phyloP scores from a whole-genome alignment of 2,888 invertebrate species.

The Taphrorychus bicolor region DNA sequence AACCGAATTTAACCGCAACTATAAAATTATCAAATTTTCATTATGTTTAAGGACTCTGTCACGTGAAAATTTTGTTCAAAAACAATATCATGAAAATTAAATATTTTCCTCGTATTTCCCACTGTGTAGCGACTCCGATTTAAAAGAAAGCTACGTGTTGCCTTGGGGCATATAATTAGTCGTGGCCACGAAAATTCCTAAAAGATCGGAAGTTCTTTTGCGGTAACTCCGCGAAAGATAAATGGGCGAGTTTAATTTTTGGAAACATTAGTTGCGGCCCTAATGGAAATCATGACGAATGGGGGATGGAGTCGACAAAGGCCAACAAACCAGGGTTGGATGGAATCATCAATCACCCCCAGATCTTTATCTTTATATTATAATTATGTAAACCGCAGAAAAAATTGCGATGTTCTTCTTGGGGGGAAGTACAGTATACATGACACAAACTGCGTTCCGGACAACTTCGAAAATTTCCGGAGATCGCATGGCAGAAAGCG shows the following conservation, averaged over 20 bases:
- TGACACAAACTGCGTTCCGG: constrained; percentile 21
- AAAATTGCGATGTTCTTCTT: not conserved
- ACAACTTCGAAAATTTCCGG: constrained; percentile 28
- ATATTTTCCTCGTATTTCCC: too few relatives aligned
- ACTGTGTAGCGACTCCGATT: not conserved
- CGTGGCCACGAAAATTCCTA: too few relatives aligned
- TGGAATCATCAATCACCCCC: not conserved
- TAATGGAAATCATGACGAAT: not conserved
- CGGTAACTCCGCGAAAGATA: not conserved
- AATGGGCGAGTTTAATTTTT: not conserved
- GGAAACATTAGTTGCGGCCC: not conserved
- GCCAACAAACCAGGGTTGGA: not conserved
- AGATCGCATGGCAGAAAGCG: constrained; percentile 21
- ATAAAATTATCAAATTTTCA: too few relatives aligned
- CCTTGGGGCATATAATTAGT: not conserved
- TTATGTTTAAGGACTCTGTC: too few relatives aligned
- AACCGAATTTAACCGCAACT: too few relatives aligned
- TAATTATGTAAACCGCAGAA: not conserved
- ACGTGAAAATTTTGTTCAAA: too few relatives aligned
- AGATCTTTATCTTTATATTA: not conserved
- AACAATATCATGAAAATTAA: too few relatives aligned
- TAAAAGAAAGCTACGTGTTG: not conserved
- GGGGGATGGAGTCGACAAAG: not conserved
- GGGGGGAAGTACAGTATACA: too few relatives aligned
- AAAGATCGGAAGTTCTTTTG: not conserved